phyloP scores from a whole-genome alignment of 1,140 invertebrate genomes.

The Lutraria rhynchaena region DNA sequence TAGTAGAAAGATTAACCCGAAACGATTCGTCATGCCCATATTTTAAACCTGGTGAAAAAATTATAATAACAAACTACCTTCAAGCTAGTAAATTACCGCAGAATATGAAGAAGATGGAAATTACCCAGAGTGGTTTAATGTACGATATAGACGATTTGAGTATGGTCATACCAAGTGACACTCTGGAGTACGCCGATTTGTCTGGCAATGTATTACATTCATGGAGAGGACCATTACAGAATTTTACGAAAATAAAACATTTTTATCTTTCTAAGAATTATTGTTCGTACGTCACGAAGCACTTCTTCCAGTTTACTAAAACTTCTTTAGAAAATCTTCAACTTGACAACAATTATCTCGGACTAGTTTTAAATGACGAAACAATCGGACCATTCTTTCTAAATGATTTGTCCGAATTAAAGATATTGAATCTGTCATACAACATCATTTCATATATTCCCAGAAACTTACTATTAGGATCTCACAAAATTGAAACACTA shows the following conservation, averaged over 20 bases:
- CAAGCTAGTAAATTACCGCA: neutral
- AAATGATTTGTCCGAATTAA: neutral
- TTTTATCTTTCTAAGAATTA: constrained; percentile 33
- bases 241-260: constrained; percentile 12
- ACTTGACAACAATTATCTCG: constrained; percentile 30
- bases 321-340: constrained; percentile 26
- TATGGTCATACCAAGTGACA: neutral
- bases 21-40: neutral
- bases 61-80: neutral
- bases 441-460: constrained; percentile 6
- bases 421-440: constrained; percentile 30
- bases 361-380: neutral
- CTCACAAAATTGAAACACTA: constrained; percentile 4
- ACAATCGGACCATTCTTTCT: neutral
- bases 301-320: neutral
- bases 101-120: neutral
- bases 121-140: neutral
- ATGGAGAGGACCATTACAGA: neutral
- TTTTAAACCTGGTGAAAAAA: neutral
- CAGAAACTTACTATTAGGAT: neutral
- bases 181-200: constrained; percentile 2
- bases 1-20: neutral
- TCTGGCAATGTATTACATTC: constrained; percentile 22
- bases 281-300: neutral
- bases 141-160: neutral